A percentile compares a stretch with the other conserved stretches of the same genome.
phyloP scores from a whole-genome alignment of 2,888 invertebrate genomes.

The Philhelius pedissequus region DNA sequence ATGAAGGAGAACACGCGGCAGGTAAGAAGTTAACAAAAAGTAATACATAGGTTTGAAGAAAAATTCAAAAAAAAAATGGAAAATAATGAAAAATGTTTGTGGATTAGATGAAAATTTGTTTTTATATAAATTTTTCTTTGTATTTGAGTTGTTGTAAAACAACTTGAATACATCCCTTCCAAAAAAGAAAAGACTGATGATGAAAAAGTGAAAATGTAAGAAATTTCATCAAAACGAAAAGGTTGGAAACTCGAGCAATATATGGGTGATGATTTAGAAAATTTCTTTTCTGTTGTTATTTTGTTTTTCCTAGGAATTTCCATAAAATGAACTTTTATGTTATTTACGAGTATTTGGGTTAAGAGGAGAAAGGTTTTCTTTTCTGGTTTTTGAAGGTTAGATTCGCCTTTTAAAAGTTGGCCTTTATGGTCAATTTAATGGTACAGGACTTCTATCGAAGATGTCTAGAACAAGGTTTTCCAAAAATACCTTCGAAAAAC shows the following conservation, averaged over 20 bases:
- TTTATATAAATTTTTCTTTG: neutral
- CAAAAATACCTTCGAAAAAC: no score
- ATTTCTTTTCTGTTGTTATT: neutral
- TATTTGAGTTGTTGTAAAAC: neutral
- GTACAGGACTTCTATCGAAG: no score
- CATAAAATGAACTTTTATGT: no score
- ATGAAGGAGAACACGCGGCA: constrained; percentile 87
- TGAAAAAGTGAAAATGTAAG: constrained; percentile 12
- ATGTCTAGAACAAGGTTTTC: no score
- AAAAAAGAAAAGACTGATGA: constrained; percentile 20
- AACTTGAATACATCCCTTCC: neutral
- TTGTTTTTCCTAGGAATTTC: no score
- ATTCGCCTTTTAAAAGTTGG: no score
- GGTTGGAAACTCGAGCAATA: neutral
- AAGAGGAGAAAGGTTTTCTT: no score
- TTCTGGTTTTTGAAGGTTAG: no score
- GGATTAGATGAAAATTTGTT: constrained; percentile 39
- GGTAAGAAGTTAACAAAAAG: constrained; percentile 75
- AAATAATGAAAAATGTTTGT: constrained; percentile 2
- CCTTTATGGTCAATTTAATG: no score
- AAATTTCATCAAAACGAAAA: neutral
- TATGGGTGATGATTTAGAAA: neutral
- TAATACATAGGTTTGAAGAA: neutral
- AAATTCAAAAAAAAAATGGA: neutral
- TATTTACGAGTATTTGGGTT: no score